Conservation (phyloP, 1,140 invertebrate genomes). For the Portunus trituberculatus region DNA sequence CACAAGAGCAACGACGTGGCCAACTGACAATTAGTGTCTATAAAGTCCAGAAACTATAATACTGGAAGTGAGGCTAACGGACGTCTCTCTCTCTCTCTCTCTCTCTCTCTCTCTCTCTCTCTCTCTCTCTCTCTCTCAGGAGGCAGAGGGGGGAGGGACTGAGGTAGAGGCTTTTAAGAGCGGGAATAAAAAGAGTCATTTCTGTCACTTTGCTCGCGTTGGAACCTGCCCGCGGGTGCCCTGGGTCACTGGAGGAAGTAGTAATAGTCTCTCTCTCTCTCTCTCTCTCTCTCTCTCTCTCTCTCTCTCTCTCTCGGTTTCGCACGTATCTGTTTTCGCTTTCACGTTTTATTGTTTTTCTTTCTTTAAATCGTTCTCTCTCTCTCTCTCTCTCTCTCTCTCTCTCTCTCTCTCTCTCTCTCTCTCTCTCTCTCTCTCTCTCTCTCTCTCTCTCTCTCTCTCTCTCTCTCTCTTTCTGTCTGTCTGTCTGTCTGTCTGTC, state of each 20-base stretch:
- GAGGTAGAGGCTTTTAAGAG: not conserved
- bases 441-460: not conserved
- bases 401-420: slow-evolving; percentile 16
- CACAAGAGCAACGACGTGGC: not conserved
- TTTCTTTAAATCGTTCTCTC: not conserved
- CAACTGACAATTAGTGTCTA: slow-evolving; percentile 6
- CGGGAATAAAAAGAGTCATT: slow-evolving; percentile 4
- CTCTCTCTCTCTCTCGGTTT: not conserved
- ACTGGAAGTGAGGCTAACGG: not conserved
- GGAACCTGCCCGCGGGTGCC: not conserved
- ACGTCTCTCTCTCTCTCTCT: not conserved
- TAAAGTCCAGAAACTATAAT: not conserved
- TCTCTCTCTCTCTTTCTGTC: not conserved
- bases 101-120: not conserved
- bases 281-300: slow-evolving; percentile 20
- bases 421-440: not conserved
- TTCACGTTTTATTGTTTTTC: not conserved
- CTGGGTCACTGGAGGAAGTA: not conserved
- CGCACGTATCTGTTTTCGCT: not conserved
- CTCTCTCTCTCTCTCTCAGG: not conserved
- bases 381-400: not conserved
- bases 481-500: not conserved
- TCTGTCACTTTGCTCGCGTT: not conserved
- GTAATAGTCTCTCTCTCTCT: not conserved
- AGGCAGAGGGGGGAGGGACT: too few relatives aligned